Percentiles rank a stretch among this genome's conserved stretches.
Evolutionary conservation across 2,888 invertebrate species (phyloP).

Genomic region (Cephus rjabovi): DNA sequence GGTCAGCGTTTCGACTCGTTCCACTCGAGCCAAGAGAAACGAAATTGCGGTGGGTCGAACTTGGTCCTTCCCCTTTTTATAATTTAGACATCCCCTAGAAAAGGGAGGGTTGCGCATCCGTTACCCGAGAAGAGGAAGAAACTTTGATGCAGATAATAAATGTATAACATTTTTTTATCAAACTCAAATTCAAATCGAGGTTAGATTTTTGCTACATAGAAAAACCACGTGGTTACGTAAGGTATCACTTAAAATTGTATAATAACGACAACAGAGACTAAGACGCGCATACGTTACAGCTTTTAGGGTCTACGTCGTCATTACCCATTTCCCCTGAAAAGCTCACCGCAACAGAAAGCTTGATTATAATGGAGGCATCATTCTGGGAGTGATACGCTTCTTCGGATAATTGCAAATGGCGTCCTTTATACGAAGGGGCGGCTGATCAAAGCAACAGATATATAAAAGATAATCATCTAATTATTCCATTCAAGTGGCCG

Average conservation of each 20-base stretch:
- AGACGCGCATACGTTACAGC: neutral
- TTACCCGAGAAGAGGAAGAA: neutral
- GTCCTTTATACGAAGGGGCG: constrained; percentile 48
- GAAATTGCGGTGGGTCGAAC: neutral
- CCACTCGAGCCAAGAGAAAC: neutral
- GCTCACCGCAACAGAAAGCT: constrained; percentile 23
- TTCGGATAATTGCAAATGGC: constrained; percentile 62
- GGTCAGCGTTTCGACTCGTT: constrained; percentile 12
- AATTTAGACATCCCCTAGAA: neutral
- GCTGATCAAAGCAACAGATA: constrained; percentile 58
- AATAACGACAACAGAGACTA: neutral
- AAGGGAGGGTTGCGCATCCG: neutral
- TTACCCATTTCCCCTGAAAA: neutral
- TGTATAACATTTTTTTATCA: neutral
- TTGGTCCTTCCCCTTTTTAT: neutral
- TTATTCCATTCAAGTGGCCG: constrained; percentile 55
- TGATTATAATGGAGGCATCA: constrained; percentile 66
- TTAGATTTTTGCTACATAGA: neutral
- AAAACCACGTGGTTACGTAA: neutral
- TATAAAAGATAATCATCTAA: constrained; percentile 62
- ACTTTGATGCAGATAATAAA: neutral
- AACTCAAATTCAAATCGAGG: neutral
- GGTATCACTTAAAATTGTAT: neutral
- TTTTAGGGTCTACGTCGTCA: neutral
- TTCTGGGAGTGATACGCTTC: constrained; percentile 50